Evolutionary conservation across 2,888 invertebrate species (phyloP).

Genomic region (Sipha maydis): DNA sequence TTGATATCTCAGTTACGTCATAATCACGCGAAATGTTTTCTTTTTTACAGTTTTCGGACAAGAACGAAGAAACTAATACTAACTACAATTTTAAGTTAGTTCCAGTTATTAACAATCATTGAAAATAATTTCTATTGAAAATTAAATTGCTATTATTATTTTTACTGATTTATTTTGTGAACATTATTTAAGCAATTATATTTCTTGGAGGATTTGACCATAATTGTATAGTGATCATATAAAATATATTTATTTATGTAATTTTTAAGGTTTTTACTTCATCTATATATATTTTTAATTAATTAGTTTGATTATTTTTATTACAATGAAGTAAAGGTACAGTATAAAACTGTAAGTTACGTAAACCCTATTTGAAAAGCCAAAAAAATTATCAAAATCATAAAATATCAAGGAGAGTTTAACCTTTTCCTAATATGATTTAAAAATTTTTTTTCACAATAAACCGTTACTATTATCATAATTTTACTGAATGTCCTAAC

Average conservation of each 20-base stretch:
- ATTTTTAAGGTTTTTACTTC: neutral
- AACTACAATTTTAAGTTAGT: neutral
- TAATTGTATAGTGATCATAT: neutral
- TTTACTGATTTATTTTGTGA: neutral
- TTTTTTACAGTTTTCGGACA: neutral
- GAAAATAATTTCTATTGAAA: slow-evolving; percentile 20
- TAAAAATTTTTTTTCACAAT: no score
- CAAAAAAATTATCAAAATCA: no score
- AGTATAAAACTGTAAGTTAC: no score
- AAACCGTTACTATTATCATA: no score
- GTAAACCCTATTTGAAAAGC: neutral
- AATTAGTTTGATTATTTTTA: neutral
- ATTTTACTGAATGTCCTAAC: no score
- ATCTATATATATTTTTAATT: neutral
- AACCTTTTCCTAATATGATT: no score
- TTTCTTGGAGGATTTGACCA: neutral
- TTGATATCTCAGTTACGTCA: neutral
- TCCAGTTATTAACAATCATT: slow-evolving; percentile 13
- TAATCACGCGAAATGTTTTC: neutral
- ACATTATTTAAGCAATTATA: neutral
- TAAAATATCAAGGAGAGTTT: no score
- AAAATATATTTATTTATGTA: neutral
- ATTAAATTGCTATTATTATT: slow-evolving; percentile 26
- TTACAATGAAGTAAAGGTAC: no score
- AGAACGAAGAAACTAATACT: neutral